Percentiles rank a stretch among this genome's conserved stretches.
Evolutionary conservation across 1,140 invertebrate species (phyloP).

Genomic region (Saxidomus purpurata): DNA sequence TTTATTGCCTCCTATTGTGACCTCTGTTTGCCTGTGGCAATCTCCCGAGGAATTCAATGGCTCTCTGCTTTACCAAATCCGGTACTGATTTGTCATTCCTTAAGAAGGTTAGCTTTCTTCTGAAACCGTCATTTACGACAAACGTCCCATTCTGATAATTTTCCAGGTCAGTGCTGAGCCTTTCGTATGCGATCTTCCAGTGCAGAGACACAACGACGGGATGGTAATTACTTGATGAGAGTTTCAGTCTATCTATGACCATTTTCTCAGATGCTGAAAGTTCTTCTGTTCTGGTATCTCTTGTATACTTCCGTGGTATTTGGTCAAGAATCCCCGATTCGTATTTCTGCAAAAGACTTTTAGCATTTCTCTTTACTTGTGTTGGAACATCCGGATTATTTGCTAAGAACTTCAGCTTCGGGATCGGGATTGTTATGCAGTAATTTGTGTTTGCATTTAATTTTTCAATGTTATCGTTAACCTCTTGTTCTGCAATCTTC

Average conservation of each 20-base stretch:
- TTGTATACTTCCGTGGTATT: conserved; percentile 8
- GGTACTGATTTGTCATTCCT: not conserved
- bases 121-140: not conserved
- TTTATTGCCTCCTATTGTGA: not conserved
- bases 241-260: not conserved
- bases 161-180: not conserved
- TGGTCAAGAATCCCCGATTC: not conserved
- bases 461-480: not conserved
- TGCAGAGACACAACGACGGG: no score
- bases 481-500: not conserved
- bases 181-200: not conserved
- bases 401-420: not conserved
- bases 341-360: not conserved
- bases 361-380: not conserved
- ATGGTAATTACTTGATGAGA: not conserved
- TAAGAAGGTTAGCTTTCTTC: not conserved
- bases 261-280: not conserved
- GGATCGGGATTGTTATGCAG: not conserved
- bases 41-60: not conserved
- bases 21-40: not conserved
- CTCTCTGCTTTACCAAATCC: not conserved
- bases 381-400: not conserved
- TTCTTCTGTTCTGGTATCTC: not conserved
- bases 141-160: not conserved
- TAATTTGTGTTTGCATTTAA: not conserved